A percentile compares a stretch with the other conserved stretches of the same genome.
Conservation (phyloP, 2,113 vertebrate species). For the Ifrita kowaldi region DNA sequence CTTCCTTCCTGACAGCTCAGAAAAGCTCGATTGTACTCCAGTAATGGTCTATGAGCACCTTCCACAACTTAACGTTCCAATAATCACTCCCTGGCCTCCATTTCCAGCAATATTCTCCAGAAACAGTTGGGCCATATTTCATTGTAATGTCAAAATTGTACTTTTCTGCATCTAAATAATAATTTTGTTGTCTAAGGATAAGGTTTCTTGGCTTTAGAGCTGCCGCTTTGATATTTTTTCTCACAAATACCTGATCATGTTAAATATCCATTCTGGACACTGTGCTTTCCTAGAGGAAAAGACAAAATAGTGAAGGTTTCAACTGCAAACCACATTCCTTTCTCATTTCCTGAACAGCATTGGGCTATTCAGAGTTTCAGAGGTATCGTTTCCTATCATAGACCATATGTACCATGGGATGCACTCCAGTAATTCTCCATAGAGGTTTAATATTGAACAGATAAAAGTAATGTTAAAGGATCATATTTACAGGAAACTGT, state of each 20-base stretch:
- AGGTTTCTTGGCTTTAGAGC: background rate
- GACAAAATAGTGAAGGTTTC: background rate
- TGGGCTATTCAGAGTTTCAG: background rate
- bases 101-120: background rate
- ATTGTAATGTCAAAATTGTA: background rate
- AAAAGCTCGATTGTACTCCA: background rate
- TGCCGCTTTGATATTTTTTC: background rate
- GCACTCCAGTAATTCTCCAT: background rate
- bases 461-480: background rate
- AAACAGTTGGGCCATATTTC: background rate
- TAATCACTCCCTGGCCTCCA: background rate
- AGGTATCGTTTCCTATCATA: background rate
- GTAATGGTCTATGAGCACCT: background rate
- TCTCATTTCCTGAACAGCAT: background rate
- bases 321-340: background rate
- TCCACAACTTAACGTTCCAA: background rate
- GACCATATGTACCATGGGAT: background rate
- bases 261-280: background rate
- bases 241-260: background rate
- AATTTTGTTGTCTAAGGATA: background rate
- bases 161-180: background rate
- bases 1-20: background rate
- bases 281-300: background rate
- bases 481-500: background rate
- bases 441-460: background rate